phyloP scores from a whole-genome alignment of 2,113 vertebrate genomes.

The Canis aureus region DNA sequence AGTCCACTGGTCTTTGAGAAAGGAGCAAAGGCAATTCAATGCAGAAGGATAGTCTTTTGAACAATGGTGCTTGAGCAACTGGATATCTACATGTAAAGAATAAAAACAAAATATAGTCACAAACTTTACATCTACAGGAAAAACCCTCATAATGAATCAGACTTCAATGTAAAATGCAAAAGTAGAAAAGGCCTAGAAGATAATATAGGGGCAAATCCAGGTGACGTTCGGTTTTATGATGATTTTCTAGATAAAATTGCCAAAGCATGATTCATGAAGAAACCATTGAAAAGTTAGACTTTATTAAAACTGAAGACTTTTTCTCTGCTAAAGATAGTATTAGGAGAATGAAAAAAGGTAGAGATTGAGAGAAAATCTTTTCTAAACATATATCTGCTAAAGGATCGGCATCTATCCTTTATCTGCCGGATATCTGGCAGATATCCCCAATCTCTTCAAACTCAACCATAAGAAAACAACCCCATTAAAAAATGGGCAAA shows the following conservation, averaged over 20 bases:
- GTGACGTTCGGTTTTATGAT: neutral
- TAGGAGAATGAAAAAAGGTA: constrained; percentile 5
- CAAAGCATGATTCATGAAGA: neutral
- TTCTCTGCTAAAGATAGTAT: neutral
- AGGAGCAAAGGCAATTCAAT: neutral
- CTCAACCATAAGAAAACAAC: neutral
- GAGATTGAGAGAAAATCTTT: neutral
- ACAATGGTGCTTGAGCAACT: neutral
- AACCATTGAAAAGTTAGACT: neutral
- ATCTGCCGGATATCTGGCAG: no score
- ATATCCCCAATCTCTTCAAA: neutral
- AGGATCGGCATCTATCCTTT: neutral
- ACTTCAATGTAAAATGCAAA: neutral
- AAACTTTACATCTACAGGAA: neutral
- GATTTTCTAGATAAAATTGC: neutral
- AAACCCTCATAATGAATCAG: neutral
- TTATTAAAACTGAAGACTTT: neutral
- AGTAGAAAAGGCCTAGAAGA: neutral
- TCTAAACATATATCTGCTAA: neutral
- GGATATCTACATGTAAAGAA: neutral
- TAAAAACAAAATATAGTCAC: neutral
- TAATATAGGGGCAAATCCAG: neutral
- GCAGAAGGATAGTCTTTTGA: neutral
- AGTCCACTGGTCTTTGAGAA: constrained; percentile 9
- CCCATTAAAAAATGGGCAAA: neutral